A percentile compares a stretch with the other conserved stretches of the same genome.
Conservation (phyloP, 2,797 vertebrate genomes). For the Peromyscus melanophrys region DNA sequence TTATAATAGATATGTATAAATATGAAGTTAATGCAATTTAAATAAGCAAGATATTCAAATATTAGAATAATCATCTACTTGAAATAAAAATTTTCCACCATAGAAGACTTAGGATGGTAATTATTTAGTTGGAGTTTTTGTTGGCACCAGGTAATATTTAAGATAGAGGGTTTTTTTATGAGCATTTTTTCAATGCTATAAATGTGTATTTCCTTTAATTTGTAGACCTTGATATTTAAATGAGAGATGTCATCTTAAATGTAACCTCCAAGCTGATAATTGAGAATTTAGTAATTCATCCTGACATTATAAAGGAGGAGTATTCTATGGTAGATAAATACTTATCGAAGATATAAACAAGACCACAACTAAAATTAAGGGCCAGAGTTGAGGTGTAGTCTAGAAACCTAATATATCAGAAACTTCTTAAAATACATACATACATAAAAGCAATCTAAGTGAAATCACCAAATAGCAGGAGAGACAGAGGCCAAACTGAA, state of each 20-base stretch:
- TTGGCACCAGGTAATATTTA: neutral
- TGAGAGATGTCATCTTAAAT: neutral
- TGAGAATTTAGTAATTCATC: neutral
- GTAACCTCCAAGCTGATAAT: neutral
- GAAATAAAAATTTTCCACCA: neutral
- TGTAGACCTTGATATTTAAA: neutral
- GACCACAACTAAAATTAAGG: neutral
- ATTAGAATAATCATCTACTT: neutral
- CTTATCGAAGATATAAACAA: neutral
- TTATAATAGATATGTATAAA: neutral
- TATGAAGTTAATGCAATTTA: constrained; percentile 32
- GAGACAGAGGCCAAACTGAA: neutral
- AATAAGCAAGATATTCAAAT: neutral
- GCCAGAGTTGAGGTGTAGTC: neutral
- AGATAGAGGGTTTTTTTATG: constrained; percentile 20
- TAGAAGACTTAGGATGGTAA: neutral
- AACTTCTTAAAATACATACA: neutral
- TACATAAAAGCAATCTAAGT: neutral
- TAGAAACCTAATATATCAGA: no score
- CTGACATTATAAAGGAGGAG: neutral
- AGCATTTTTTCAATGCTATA: neutral
- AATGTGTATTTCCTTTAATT: neutral
- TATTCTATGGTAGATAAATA: neutral
- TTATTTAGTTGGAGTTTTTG: neutral
- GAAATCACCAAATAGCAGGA: neutral